Evolutionary conservation across 2,888 invertebrate genomes (phyloP).

Genomic region (Leucozona laternaria): DNA sequence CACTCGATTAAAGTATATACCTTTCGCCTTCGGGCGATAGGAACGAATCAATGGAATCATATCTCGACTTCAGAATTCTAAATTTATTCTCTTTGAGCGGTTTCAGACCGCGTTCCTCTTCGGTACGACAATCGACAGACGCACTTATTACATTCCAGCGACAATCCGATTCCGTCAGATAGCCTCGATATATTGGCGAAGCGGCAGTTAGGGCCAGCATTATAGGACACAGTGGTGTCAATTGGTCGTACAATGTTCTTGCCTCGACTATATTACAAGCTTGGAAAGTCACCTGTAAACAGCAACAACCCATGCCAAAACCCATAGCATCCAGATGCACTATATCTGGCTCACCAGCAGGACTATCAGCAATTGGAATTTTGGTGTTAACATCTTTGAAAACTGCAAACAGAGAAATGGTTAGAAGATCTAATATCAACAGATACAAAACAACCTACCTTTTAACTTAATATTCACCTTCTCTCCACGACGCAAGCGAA

Average conservation of each 20-base stretch:
- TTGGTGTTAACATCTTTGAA: conserved; percentile 94
- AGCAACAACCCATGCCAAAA: conserved; percentile 99
- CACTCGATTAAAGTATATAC: conserved; percentile 79
- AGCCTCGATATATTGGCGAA: conserved; percentile 96
- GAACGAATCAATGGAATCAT: conserved; percentile 99
- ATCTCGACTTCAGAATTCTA: conserved; percentile 96
- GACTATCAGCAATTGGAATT: conserved; percentile 92
- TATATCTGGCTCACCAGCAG: conserved; percentile 92
- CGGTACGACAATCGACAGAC: conserved; percentile 97
- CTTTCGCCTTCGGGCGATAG: conserved; percentile 94
- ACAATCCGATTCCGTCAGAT: conserved; percentile 97
- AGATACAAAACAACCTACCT: conserved; percentile 85
- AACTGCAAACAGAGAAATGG: conserved; percentile 86
- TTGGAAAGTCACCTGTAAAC: conserved; percentile 95
- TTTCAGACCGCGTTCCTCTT: conserved; percentile 93
- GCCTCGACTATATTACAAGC: conserved; percentile 99
- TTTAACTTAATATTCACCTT: conserved; percentile 99
- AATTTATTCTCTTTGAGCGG: conserved; percentile 90
- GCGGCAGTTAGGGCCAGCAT: conserved; percentile 98
- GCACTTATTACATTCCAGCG: conserved; percentile 99
- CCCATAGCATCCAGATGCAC: conserved; percentile 99
- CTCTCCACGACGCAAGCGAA: conserved; percentile 94
- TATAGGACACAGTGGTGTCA: conserved; percentile 98
- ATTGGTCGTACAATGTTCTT: conserved; percentile 97
- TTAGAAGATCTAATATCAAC: not conserved